These are phyloP conservation scores for Sinotaia quadrata DNA, from an alignment of 2,888 invertebrate species.

Conservation along the genomic window DNA sequence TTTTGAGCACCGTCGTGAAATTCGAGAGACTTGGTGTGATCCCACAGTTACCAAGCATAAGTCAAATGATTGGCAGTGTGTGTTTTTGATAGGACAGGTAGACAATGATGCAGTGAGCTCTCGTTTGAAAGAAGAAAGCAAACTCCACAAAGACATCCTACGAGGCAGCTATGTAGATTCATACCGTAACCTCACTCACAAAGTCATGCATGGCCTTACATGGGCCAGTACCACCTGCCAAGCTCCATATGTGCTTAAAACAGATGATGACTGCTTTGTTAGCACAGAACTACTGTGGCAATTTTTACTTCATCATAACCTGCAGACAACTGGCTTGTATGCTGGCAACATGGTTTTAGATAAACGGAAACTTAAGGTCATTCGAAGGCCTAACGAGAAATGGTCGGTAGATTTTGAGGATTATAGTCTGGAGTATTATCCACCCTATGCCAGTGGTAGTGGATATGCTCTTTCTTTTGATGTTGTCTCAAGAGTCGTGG, in stretches of 20 bases:
- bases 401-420: slow-evolving; percentile 64
- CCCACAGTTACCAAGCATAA: slow-evolving; percentile 39
- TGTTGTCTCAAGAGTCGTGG: slow-evolving; percentile 52
- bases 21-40: slow-evolving; percentile 61
- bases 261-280: slow-evolving; percentile 70
- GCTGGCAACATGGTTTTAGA: slow-evolving; percentile 61
- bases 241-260: slow-evolving; percentile 60
- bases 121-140: slow-evolving; percentile 44
- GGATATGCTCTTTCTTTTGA: slow-evolving; percentile 68
- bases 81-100: slow-evolving; percentile 60
- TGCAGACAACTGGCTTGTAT: slow-evolving; percentile 52
- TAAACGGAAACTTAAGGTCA: slow-evolving; percentile 50
- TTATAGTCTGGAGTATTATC: slow-evolving; percentile 57
- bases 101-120: slow-evolving; percentile 23
- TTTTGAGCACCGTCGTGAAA: slow-evolving; percentile 49
- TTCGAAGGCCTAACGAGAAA: slow-evolving; percentile 57
- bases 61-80: slow-evolving; percentile 54
- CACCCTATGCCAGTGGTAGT: slow-evolving; percentile 67
- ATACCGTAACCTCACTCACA: slow-evolving; percentile 65
- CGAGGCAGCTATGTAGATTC: slow-evolving; percentile 65
- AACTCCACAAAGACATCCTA: slow-evolving; percentile 55
- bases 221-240: slow-evolving; percentile 57
- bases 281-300: slow-evolving; percentile 53
- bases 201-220: slow-evolving; percentile 64
- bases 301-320: slow-evolving; percentile 47